Conservation (phyloP, 2,888 invertebrate species). For the Phymatocera aterrima region DNA sequence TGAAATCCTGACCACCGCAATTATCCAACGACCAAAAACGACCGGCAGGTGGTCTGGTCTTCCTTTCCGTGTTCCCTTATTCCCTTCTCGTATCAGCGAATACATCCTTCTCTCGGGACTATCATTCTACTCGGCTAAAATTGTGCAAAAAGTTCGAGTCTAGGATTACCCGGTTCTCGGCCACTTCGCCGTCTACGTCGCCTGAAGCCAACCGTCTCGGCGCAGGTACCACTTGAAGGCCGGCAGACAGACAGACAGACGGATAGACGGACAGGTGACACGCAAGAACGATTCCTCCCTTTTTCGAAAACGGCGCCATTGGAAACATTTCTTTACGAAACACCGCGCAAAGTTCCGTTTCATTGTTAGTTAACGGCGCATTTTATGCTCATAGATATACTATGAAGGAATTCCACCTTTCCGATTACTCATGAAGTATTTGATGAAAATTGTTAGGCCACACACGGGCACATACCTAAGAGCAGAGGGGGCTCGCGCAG, state of each 20-base stretch:
- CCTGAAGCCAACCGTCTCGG: conserved; percentile 34
- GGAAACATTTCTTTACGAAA: not conserved
- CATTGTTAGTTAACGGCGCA: no score
- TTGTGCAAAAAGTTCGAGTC: conserved; percentile 67
- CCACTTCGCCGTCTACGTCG: conserved; percentile 55
- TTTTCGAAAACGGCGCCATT: not conserved
- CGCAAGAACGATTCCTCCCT: not conserved
- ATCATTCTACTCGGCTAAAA: not conserved
- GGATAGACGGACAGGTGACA: not conserved
- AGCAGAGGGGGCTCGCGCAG: not conserved
- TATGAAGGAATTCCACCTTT: no score
- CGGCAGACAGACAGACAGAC: not conserved
- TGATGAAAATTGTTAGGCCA: no score
- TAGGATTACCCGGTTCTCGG: conserved; percentile 60
- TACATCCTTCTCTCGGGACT: conserved; percentile 48
- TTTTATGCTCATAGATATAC: no score
- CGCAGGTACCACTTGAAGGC: not conserved
- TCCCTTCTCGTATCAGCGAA: conserved; percentile 64
- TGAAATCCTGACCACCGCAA: conserved; percentile 60
- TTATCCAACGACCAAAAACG: conserved; percentile 67
- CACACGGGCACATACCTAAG: no score
- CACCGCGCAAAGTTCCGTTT: no score
- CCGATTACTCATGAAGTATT: no score
- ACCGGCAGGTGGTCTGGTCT: conserved; percentile 70
- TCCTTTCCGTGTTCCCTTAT: not conserved